Evolutionary conservation across 2,113 vertebrate genomes (phyloP).

Genomic region (Nibea coibor): DNA sequence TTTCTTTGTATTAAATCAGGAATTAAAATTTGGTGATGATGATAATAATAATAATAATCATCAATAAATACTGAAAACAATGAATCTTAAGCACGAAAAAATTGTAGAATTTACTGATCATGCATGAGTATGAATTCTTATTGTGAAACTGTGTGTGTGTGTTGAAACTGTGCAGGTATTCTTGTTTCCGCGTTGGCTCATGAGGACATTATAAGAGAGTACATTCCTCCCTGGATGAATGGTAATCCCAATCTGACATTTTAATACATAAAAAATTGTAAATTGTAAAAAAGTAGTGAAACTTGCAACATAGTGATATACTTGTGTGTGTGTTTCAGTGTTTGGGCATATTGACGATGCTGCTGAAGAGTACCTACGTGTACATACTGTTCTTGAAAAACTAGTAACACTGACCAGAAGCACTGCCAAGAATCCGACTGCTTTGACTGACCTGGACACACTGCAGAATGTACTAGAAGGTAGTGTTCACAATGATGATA

Average conservation of each 20-base stretch:
- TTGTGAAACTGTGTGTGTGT: background rate
- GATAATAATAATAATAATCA: no score
- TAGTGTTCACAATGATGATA: background rate
- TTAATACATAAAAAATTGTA: no score
- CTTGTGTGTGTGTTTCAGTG: slow-evolving; percentile 48
- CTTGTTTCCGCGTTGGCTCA: slow-evolving; percentile 62
- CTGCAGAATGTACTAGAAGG: slow-evolving; percentile 52
- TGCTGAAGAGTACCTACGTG: slow-evolving; percentile 35
- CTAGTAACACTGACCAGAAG: slow-evolving; percentile 32
- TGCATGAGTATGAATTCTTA: background rate
- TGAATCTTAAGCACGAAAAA: no score
- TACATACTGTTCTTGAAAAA: slow-evolving; percentile 19
- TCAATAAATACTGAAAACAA: no score
- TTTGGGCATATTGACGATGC: background rate
- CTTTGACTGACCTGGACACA: slow-evolving; percentile 24
- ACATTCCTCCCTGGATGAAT: slow-evolving; percentile 62
- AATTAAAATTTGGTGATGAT: no score
- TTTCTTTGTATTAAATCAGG: no score
- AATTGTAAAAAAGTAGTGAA: no score
- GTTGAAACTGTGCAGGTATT: slow-evolving; percentile 52
- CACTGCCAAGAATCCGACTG: slow-evolving; percentile 9
- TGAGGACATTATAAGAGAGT: background rate
- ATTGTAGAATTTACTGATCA: background rate
- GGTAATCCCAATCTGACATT: slow-evolving; percentile 42
- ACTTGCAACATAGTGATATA: background rate